Conservation (phyloP, 2,113 vertebrate species). For the Gallinago paraguaiae region DNA sequence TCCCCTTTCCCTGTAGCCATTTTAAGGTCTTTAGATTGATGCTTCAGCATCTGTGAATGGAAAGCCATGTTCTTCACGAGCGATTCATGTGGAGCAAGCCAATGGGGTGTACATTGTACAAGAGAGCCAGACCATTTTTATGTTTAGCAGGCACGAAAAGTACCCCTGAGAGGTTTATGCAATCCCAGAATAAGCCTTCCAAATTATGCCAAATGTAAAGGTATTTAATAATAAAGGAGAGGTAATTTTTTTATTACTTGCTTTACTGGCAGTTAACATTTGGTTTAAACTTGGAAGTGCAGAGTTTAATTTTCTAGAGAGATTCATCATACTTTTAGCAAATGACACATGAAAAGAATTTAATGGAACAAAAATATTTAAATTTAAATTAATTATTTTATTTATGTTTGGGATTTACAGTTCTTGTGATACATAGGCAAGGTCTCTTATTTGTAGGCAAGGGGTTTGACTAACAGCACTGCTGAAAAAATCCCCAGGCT, state of each 20-base stretch:
- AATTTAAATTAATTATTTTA: not conserved
- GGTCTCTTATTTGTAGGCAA: not conserved
- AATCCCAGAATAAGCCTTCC: constrained; percentile 30
- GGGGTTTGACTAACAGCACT: not conserved
- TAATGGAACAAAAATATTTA: not conserved
- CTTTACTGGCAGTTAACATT: constrained; percentile 31
- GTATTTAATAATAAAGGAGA: constrained; percentile 37
- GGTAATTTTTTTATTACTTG: constrained; percentile 19
- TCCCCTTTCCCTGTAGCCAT: not conserved
- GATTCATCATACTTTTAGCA: not conserved
- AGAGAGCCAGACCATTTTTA: not conserved
- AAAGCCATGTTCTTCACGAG: not conserved
- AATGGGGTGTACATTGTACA: not conserved
- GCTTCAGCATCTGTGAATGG: not conserved
- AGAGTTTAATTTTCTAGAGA: not conserved
- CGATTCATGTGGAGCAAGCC: not conserved
- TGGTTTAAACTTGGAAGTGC: constrained; percentile 7
- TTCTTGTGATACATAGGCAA: not conserved
- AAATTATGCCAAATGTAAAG: not conserved
- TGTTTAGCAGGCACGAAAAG: not conserved
- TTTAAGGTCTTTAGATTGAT: not conserved
- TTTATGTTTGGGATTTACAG: not conserved
- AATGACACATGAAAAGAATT: not conserved
- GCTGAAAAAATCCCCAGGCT: not conserved
- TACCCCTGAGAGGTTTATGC: not conserved